Evolutionary conservation across 2,113 vertebrate genomes (phyloP).

Genomic region (Cygnus atratus): DNA sequence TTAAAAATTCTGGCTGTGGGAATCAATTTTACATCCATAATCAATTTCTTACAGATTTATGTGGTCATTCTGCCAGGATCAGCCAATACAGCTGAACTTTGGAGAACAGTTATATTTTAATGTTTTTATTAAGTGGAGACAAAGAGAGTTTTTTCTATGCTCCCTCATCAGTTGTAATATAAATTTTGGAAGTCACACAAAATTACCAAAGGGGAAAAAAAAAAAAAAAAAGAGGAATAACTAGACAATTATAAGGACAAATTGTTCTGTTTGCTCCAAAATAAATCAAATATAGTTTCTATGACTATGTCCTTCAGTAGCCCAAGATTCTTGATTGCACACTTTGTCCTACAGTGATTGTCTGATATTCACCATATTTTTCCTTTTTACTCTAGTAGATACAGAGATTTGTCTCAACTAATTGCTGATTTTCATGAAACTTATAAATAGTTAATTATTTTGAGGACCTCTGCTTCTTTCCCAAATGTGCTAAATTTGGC

Average conservation of each 20-base stretch:
- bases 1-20: not conserved
- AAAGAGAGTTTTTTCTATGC: not conserved
- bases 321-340: not conserved
- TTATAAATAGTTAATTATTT: not conserved
- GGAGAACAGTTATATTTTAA: not conserved
- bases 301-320: not conserved
- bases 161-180: not conserved
- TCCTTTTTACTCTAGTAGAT: not conserved
- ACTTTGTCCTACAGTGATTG: not conserved
- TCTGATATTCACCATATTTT: not conserved
- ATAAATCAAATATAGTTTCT: not conserved
- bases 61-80: not conserved
- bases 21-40: not conserved
- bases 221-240: not conserved
- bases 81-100: not conserved
- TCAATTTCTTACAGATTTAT: not conserved
- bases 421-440: not conserved
- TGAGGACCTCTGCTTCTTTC: not conserved
- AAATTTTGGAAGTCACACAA: not conserved
- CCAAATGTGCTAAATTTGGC: not conserved
- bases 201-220: not conserved
- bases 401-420: not conserved
- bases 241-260: not conserved
- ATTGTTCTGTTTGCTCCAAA: not conserved
- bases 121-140: not conserved